These are phyloP conservation scores for Paraescarpia echinospica DNA, from an alignment of 1,140 invertebrate species.

Conservation along the genomic window DNA sequence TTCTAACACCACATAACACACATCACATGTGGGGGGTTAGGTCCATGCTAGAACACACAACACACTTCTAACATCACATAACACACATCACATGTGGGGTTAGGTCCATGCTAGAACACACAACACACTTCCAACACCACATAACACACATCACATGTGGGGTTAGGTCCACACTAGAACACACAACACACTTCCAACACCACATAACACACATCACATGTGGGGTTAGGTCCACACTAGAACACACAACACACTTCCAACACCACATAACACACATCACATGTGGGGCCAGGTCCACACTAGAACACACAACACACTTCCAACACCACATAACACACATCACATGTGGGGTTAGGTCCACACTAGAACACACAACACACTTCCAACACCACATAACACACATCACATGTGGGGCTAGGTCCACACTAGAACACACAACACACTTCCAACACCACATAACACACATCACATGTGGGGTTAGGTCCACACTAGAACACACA, in stretches of 20 bases:
- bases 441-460: background rate
- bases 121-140: conserved; percentile 14
- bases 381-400: background rate
- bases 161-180: conserved; percentile 53
- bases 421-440: conserved; percentile 45
- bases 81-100: conserved; percentile 48
- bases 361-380: conserved; percentile 39
- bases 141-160: conserved; percentile 43
- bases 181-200: conserved; percentile 10
- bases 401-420: conserved; percentile 54
- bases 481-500: conserved; percentile 48
- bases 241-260: conserved; percentile 18
- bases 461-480: conserved; percentile 51
- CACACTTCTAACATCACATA: conserved; percentile 8
- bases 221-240: conserved; percentile 55
- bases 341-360: conserved; percentile 55
- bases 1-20: conserved; percentile 2
- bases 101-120: conserved; percentile 49
- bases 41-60: conserved; percentile 48
- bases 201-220: conserved; percentile 40
- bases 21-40: too few relatives aligned
- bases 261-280: conserved; percentile 36
- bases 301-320: conserved; percentile 31
- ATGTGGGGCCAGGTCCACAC: conserved; percentile 55
- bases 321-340: conserved; percentile 26